Evolutionary conservation across 2,888 invertebrate genomes (phyloP), one percentile per base, ranked within the genome.

Genomic region (Aelia acuminata): DNA sequence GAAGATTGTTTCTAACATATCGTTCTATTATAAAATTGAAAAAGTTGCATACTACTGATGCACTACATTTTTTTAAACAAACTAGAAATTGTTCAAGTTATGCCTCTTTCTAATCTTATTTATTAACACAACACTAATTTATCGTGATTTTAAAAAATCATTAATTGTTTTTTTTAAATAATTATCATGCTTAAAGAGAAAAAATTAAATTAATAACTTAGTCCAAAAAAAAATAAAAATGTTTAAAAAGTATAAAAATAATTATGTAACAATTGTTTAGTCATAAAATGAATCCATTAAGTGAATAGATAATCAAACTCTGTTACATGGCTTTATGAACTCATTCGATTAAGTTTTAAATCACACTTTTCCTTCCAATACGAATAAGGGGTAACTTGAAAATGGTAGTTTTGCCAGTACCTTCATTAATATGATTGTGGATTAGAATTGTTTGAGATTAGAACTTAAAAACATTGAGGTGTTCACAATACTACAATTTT

Each of bases 1-100:
- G 35, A 70, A 57, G 57, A 70, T 31, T 20, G 20, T 70, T 35
- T 35, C 35, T 18, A 70, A 70, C 20, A 35, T 7, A 5, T 70
- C 26, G 10, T 70, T 18, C 18, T 70, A 70, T 70, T 70, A 70
- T 70, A 70, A 35, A 70, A 70, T 35, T 35, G 63, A 70, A 70
- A 70, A 70, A 31, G 3, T 31, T 63, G 26, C 18, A 70, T 15
- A 5, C n/a, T 70, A 0, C 5, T 11, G 20, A 70, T 4, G 43
- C 43, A 43, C 4, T 43, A 43, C 43, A 43, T 43, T 43, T 43
- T 43, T 43, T 43, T 43, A 43, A 43, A 43, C 43, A 43, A n/a
- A n/a, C n/a, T n/a, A n/a, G 43, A 10, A 43, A 35, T 70, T 35
- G 15, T 70, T 70, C 35, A 35, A n/a, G 31, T 70, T 70, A 35